Percentiles rank a stretch among this genome's conserved stretches.
These are phyloP conservation scores for Erythrocercus mccallii DNA, from an alignment of 2,113 vertebrate genomes.

Conservation along the genomic window DNA sequence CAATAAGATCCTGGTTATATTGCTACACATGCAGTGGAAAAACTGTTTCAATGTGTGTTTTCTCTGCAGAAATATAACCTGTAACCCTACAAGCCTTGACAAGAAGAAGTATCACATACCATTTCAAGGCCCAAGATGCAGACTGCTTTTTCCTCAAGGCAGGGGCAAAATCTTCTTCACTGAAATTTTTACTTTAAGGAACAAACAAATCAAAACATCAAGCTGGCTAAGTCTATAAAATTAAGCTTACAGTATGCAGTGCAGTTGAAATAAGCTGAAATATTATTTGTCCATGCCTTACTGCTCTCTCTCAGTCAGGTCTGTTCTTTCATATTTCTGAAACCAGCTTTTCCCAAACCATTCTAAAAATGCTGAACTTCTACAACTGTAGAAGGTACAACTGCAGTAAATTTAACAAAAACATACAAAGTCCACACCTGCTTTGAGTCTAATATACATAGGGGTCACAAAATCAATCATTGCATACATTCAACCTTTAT, in stretches of 20 bases:
- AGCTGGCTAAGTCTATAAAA: background rate
- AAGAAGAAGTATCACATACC: constrained; percentile 70
- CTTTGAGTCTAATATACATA: background rate
- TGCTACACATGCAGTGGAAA: background rate
- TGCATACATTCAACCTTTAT: background rate
- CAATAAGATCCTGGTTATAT: background rate
- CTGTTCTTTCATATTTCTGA: background rate
- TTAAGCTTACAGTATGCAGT: background rate
- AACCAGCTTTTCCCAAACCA: background rate
- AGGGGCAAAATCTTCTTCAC: constrained; percentile 89
- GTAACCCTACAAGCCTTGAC: background rate
- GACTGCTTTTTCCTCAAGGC: constrained; percentile 92
- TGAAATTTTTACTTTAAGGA: constrained; percentile 84
- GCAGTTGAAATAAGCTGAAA: background rate
- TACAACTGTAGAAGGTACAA: background rate
- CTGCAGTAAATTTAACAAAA: background rate
- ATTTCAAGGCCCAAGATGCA: constrained; percentile 94
- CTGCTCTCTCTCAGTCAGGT: background rate
- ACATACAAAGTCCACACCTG: background rate
- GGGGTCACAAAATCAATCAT: background rate
- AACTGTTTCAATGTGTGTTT: background rate
- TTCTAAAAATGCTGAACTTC: background rate
- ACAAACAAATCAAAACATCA: background rate
- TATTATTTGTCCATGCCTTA: background rate
- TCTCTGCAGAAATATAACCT: background rate